These are phyloP conservation scores for Lasioglossum morio DNA, from an alignment of 2,888 invertebrate genomes.

Conservation along the genomic window DNA sequence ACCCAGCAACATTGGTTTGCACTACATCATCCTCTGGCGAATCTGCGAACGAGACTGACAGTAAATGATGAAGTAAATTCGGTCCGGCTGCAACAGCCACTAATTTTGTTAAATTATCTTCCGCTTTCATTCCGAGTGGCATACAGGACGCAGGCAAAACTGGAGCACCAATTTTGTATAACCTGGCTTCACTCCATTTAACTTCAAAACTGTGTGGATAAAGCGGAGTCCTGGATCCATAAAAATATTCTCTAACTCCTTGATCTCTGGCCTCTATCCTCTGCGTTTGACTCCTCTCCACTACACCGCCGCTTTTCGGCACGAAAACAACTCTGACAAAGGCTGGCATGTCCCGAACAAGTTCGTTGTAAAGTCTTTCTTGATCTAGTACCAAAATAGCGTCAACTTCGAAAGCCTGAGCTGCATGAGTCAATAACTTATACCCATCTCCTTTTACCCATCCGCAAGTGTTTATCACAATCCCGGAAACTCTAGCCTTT, in stretches of 20 bases:
- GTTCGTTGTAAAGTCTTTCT: slow-evolving; percentile 97
- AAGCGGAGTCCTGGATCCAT: slow-evolving; percentile 92
- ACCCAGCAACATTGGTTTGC: slow-evolving; percentile 94
- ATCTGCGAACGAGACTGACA: slow-evolving; percentile 95
- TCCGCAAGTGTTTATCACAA: slow-evolving; percentile 98
- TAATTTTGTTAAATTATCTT: slow-evolving; percentile 96
- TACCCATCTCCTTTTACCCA: slow-evolving; percentile 98
- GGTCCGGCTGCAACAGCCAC: slow-evolving; percentile 92
- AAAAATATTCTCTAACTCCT: slow-evolving; percentile 97
- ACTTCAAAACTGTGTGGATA: slow-evolving; percentile 98
- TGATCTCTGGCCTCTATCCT: slow-evolving; percentile 92
- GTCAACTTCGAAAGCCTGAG: slow-evolving; percentile 97
- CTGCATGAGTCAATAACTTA: slow-evolving; percentile 93
- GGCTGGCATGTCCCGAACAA: slow-evolving; percentile 96
- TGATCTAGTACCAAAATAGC: slow-evolving; percentile 98
- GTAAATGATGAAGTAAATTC: slow-evolving; percentile 93
- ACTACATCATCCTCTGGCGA: slow-evolving; percentile 94
- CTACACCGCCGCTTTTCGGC: slow-evolving; percentile 99
- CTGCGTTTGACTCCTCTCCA: slow-evolving; percentile 91
- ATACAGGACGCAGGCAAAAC: slow-evolving; percentile 97
- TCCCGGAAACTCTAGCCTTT: slow-evolving; percentile 94
- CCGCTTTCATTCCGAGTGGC: slow-evolving; percentile 97
- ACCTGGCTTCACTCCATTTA: slow-evolving; percentile 94
- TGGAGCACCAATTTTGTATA: slow-evolving; percentile 97
- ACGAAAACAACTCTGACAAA: slow-evolving; percentile 96